Percentiles rank a stretch among this genome's conserved stretches.
Conservation (phyloP, 2,113 vertebrate species). For the Xenotilapia caudafasciata region DNA sequence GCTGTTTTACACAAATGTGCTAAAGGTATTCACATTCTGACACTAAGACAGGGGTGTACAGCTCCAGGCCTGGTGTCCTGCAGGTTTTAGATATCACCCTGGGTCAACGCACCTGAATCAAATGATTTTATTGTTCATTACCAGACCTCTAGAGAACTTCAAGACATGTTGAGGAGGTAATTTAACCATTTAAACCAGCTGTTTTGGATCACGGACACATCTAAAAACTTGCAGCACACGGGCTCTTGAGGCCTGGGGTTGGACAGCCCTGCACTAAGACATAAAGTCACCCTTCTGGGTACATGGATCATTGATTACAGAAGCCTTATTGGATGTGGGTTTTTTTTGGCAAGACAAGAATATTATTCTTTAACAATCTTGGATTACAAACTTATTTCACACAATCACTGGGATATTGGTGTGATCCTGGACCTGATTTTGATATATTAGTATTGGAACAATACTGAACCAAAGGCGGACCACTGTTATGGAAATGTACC, state of each 20-base stretch:
- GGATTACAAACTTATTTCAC: neutral
- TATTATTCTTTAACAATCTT: neutral
- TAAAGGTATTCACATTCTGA: neutral
- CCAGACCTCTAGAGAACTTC: neutral
- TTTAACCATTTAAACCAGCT: neutral
- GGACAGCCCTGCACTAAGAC: neutral
- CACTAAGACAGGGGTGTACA: neutral
- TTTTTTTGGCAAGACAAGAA: neutral
- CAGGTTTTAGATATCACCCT: neutral
- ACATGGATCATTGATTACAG: neutral
- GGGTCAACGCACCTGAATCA: rapidly evolving
- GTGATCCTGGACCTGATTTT: neutral
- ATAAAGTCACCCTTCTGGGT: neutral
- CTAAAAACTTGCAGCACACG: rapidly evolving
- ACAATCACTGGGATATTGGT: neutral
- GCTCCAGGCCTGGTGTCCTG: neutral
- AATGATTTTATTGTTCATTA: neutral
- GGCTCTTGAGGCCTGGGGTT: neutral
- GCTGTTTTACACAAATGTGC: neutral
- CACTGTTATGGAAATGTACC: neutral
- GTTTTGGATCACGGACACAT: neutral
- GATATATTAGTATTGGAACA: neutral
- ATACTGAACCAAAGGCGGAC: rapidly evolving
- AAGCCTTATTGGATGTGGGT: neutral
- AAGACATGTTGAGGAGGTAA: neutral